phyloP scores from a whole-genome alignment of 2,888 invertebrate genomes.

The Watsonalla cultraria region DNA sequence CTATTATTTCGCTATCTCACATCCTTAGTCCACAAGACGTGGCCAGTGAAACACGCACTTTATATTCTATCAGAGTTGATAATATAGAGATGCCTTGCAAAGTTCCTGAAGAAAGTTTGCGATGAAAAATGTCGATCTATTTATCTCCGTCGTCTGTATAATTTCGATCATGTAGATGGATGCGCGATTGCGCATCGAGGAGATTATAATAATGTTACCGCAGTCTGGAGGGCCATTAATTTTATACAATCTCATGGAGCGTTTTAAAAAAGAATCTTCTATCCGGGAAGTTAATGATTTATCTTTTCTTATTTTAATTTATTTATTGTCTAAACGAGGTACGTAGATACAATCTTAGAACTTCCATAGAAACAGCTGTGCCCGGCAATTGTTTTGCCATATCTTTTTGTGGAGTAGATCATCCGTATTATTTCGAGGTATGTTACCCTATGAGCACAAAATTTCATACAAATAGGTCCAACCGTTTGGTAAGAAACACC shows the following conservation, averaged over 20 bases:
- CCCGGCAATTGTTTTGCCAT: no score
- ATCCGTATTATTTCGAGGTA: no score
- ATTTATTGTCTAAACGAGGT: no score
- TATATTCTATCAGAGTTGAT: conserved; percentile 22
- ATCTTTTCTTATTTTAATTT: no score
- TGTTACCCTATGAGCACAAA: no score
- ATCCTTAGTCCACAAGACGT: conserved; percentile 20
- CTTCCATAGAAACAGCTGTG: no score
- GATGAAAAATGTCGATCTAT: conserved; percentile 60
- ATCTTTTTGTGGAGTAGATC: no score
- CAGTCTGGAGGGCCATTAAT: conserved; percentile 52
- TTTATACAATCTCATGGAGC: conserved; percentile 41
- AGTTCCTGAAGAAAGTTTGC: conserved; percentile 33
- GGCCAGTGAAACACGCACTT: conserved; percentile 21
- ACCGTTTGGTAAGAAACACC: no score
- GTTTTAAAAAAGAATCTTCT: conserved; percentile 34
- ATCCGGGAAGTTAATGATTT: conserved; percentile 5
- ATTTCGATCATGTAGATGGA: conserved; percentile 60
- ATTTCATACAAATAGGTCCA: no score
- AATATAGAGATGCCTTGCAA: conserved; percentile 20
- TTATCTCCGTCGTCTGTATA: conserved; percentile 56
- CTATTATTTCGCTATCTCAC: conserved; percentile 36
- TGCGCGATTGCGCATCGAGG: conserved; percentile 54
- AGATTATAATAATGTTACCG: conserved; percentile 59
- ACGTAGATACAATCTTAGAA: no score